These are phyloP conservation scores for Probaryconus sp. DNA, from an alignment of 1,140 invertebrate genomes.

Conservation along the genomic window DNA sequence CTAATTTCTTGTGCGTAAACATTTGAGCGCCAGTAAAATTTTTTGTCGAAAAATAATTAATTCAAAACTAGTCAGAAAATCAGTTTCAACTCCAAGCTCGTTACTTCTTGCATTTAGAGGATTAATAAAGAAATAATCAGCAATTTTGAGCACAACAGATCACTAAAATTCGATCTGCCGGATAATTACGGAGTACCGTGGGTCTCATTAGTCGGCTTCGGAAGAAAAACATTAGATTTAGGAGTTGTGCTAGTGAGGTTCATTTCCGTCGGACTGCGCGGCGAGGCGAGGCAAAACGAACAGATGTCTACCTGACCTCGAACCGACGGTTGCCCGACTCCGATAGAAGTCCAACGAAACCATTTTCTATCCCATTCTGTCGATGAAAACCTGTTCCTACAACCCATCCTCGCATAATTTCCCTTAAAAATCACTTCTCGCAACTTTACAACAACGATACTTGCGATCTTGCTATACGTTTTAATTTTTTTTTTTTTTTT, in stretches of 20 bases:
- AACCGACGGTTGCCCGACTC: slow-evolving; percentile 45
- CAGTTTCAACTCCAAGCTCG: too few relatives aligned
- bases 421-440: slow-evolving; percentile 30
- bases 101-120: too few relatives aligned
- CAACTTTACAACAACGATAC: slow-evolving; percentile 24
- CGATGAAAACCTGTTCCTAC: slow-evolving; percentile 46
- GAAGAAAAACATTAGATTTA: slow-evolving; percentile 48
- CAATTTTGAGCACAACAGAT: slow-evolving; percentile 16
- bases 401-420: slow-evolving; percentile 33
- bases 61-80: too few relatives aligned
- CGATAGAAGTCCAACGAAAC: slow-evolving; percentile 28
- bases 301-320: slow-evolving; percentile 56
- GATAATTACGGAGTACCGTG: slow-evolving; percentile 32
- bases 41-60: too few relatives aligned
- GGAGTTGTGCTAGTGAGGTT: slow-evolving; percentile 38
- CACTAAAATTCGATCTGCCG: slow-evolving; percentile 27
- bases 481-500: slow-evolving; percentile 8
- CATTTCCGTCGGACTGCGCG: slow-evolving; percentile 48
- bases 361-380: slow-evolving; percentile 40
- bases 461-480: slow-evolving; percentile 5
- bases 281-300: slow-evolving; percentile 8
- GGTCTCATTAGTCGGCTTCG: slow-evolving; percentile 40
- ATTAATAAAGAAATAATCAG: slow-evolving; percentile 18
- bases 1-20: too few relatives aligned
- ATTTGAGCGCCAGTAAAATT: too few relatives aligned